Evolutionary conservation across 1,140 invertebrate species (phyloP), one percentile per base, ranked within the genome.

Genomic region (Heliconius congener): DNA sequence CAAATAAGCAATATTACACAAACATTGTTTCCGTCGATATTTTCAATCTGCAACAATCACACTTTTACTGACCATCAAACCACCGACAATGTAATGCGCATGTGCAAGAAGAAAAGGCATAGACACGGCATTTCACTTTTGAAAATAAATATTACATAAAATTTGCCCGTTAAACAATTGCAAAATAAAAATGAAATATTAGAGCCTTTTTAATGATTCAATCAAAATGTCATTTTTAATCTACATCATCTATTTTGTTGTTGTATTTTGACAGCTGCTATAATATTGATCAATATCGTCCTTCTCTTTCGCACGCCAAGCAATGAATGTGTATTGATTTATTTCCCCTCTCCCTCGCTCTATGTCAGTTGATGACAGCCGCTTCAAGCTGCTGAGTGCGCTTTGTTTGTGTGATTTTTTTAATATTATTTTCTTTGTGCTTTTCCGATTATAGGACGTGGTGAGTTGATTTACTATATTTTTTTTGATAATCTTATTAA

Each of bases 231-330:
- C 60, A 66, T 66, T 27, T 66, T 66, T 66, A 66, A 66, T 66
- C 60, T 66, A 66, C 60, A 66, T 66, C 60, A 66, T 66, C 60
- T 30, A 70, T 42, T 76, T 42, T 70, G 39, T 42, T 70, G 39
- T 70, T 72, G 37, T 37, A 76, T 70, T 79, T 79, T 79, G 74
- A 71, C 73, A 79, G 42, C 70, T 71, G 66, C 60, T 55, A 71
- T 70, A 23, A n/a, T 79, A 79, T 79, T 70, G 78, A 79, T 79
- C 70, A 73, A 42, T 19, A 76, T 74, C 39, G 74, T 60, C 74
- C 57, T 39, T 81, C 79, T 46, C 34, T 70, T 74, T 77, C 75
- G 72, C 71, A 81, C 79, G 9, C 39, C 8, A 74, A 74, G 71
- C 72, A 60, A 81, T 13, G 2, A 30, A 66, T 66, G 23, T 74